Base-by-base conservation (phyloP, 2,797 vertebrate species). In the Xiphorhynchus erythropygius region DNA sequence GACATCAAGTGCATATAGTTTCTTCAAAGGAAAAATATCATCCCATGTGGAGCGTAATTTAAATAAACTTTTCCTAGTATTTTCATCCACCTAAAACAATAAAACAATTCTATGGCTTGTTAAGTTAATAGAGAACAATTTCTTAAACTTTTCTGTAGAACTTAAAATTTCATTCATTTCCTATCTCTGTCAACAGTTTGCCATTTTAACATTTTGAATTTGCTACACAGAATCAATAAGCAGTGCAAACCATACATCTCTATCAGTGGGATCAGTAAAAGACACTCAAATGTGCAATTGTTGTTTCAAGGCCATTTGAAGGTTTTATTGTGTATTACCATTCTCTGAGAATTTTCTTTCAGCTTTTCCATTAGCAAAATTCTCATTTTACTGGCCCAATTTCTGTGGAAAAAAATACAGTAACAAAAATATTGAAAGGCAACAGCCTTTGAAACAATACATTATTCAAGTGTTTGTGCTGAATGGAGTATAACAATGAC, bases 1-100 rank as follows among this genome's bases (percentile, higher is more conserved):
- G 75, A 99, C 98, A 94, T 99, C 99, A 96, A 99, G 98, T 59
- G 99, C 98, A 94, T 99, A 99, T 24, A 99, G 98, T 97, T 99
- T 99, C 98, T 99, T 99, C 96, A 99, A 98, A 37, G 99, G 99
- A 93, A 99, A 99, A 97, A 99, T 99, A 22, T 99, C 99, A 94
- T 99, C 99, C 99, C 99, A 99, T 44, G 99, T 99, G 32, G 99
- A 99, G 78, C 99, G 99, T 91, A 99, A 98, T 97, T 99, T 99
- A 99, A 99, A 99, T 97, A 99, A 99, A 98, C 99, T 99, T 98
- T 99, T 99, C 97, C 99, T 99, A 97, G 99, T 99, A 98, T 98
- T 99, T 97, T 99, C 99, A 97, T 99, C 99, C 98, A 99, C 99
- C 99, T 99, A 98, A 97, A 98, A 98, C 97, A 99, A 98, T 97